Conservation (phyloP, 2,113 vertebrate genomes). For the Nycticryphes semicollaris region DNA sequence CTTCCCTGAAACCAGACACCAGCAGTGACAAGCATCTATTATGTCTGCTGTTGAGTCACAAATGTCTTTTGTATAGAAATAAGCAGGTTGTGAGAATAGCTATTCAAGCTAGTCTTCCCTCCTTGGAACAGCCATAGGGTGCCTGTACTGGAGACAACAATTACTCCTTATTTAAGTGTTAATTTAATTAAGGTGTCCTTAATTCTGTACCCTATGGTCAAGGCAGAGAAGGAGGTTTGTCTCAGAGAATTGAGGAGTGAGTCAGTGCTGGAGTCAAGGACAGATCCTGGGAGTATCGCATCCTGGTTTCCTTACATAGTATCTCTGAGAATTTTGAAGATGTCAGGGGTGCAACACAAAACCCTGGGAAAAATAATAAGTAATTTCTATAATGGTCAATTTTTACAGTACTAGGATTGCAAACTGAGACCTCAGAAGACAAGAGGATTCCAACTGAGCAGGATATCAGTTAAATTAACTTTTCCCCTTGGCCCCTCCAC, state of each 20-base stretch:
- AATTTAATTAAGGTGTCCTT: too few relatives aligned
- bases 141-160: not conserved
- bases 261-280: not conserved
- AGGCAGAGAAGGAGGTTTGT: not conserved
- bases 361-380: conserved; percentile 21
- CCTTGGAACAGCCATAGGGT: not conserved
- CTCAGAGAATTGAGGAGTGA: not conserved
- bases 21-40: not conserved
- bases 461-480: conserved; percentile 36
- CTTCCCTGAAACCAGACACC: not conserved
- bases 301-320: not conserved
- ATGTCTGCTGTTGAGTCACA: not conserved
- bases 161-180: too few relatives aligned
- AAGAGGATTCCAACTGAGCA: not conserved
- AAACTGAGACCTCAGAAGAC: conserved; percentile 12
- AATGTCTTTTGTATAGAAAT: not conserved
- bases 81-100: not conserved
- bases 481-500: not conserved
- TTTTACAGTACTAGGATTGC: not conserved
- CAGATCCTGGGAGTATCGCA: not conserved
- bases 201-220: not conserved
- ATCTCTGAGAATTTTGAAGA: not conserved
- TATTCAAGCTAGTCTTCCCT: not conserved
- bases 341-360: not conserved
- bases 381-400: not conserved